Conservation (phyloP, 2,113 vertebrate genomes). For the Scomber colias region DNA sequence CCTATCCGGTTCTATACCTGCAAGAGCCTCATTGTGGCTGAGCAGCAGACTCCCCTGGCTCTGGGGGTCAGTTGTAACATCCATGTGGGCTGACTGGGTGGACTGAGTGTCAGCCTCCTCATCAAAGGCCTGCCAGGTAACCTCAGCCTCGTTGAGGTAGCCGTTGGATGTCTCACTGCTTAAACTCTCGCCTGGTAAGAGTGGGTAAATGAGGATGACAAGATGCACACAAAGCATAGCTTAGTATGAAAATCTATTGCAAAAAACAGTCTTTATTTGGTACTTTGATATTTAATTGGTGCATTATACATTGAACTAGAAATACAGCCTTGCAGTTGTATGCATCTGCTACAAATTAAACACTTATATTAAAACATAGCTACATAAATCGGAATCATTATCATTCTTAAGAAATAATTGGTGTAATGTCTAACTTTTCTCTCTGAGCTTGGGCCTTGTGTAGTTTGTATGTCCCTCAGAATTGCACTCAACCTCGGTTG, state of each 20-base stretch:
- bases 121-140: constrained; percentile 89
- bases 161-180: constrained; percentile 90
- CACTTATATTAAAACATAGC: constrained; percentile 1
- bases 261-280: not conserved
- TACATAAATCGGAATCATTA: not conserved
- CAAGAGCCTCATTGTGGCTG: constrained; percentile 89
- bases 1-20: constrained; percentile 81
- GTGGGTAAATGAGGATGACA: not conserved
- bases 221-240: not conserved
- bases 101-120: constrained; percentile 89
- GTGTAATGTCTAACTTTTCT: constrained; percentile 88
- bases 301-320: not conserved
- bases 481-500: constrained; percentile 88
- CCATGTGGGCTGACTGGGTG: constrained; percentile 83
- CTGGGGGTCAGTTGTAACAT: constrained; percentile 84
- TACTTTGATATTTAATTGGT: not conserved
- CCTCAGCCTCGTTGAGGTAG: constrained; percentile 88
- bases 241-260: not conserved
- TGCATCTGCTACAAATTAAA: not conserved
- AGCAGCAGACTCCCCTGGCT: constrained; percentile 89
- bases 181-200: constrained; percentile 89
- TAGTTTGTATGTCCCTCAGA: constrained; percentile 79
- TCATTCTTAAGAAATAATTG: not conserved
- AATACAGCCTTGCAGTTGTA: no score
- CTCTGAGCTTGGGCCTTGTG: constrained; percentile 82